These are phyloP conservation scores for Myrmecobius fasciatus DNA, from an alignment of 2,113 vertebrate genomes.

Conservation along the genomic window DNA sequence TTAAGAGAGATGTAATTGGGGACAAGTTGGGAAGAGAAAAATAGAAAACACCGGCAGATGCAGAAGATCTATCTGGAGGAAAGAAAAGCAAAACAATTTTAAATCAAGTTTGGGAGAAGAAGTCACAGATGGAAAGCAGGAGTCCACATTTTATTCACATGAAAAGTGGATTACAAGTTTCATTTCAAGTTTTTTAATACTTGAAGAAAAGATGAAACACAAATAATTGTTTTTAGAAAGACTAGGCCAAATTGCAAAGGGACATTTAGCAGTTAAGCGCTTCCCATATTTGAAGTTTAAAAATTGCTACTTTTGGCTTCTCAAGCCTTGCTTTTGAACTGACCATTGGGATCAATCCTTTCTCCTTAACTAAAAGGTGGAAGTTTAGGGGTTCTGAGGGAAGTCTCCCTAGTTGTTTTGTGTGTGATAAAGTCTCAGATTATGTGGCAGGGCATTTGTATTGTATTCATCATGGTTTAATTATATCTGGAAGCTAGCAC, in stretches of 20 bases:
- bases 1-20: conserved; percentile 74
- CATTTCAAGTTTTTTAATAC: conserved; percentile 43
- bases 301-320: background rate
- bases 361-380: background rate
- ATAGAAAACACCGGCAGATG: conserved; percentile 62
- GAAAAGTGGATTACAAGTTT: conserved; percentile 56
- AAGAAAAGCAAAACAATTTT: conserved; percentile 47
- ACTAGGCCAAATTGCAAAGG: background rate
- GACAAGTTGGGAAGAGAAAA: conserved; percentile 67
- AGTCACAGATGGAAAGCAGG: conserved; percentile 51
- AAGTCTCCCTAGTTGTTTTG: background rate
- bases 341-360: background rate
- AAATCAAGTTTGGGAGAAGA: conserved; percentile 57
- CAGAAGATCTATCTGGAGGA: conserved; percentile 19
- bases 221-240: conserved; percentile 41
- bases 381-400: background rate
- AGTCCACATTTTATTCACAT: conserved; percentile 48
- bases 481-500: background rate
- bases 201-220: conserved; percentile 44
- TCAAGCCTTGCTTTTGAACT: background rate
- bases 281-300: background rate
- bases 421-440: background rate
- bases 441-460: background rate
- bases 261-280: conserved; percentile 6
- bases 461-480: conserved; percentile 1